Evolutionary conservation across 2,797 vertebrate species (phyloP), one percentile per base, ranked within the genome.

Genomic region (Macropodus opercularis): DNA sequence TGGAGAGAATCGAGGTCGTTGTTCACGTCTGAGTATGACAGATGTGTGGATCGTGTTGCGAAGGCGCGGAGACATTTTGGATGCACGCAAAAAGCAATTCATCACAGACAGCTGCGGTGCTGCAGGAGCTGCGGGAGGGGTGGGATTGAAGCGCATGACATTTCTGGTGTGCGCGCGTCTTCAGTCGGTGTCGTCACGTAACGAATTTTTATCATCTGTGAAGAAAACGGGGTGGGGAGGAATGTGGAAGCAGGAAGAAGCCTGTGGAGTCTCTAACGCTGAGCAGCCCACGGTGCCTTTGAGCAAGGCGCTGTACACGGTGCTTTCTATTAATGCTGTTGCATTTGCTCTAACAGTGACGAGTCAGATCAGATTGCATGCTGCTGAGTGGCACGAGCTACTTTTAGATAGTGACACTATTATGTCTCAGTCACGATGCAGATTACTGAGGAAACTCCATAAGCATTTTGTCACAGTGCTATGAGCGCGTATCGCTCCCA

Each of bases 161-260:
- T 76, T 74, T 80, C 31, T 18, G 10, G 10, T 47, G 21, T 23
- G 6, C 40, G 44, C 40, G 22, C n/a, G 67, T 80, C 59, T 70
- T 26, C 21, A 42, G 22, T 40, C 29, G 6, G 18, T 11, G 36
- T 63, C 70, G 32, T 66, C 26, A 47, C 69, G 57, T 52, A 43
- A 79, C 85, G 57, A 56, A 71, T 77, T 61, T 77, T 51, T 44
- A 70, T 68, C 63, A 63, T 50, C n/a, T 69, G 19, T 23, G 19
- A 29, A 24, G 14, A 47, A n/a, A 60, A 42, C 13, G 34, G 7
- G 5, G 32, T 26, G 36, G 8, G 24, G 27, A n/a, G 13, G 32
- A 14, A 41, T 48, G 27, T 41, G 26, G 34, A 44, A 27, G 18
- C 22, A 40, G 63, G 54, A 69, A 60, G 61, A 17, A 52, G 41